Conservation (phyloP, 2,113 vertebrate genomes). For the Caretta caretta region DNA sequence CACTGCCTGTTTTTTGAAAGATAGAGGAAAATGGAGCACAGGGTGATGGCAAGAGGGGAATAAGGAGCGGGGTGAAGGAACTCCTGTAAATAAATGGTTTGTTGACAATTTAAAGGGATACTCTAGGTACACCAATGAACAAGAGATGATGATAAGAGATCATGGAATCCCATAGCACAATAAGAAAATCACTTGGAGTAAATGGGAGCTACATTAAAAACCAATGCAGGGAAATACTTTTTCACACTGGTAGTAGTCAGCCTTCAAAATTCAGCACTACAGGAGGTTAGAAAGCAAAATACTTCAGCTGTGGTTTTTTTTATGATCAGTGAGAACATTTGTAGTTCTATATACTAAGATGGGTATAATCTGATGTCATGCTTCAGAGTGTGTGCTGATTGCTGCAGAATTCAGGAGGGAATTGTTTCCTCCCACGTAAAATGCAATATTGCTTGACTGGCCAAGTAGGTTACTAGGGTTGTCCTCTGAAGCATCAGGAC, state of each 20-base stretch:
- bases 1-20: not conserved
- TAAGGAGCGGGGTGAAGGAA: not conserved
- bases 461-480: not conserved
- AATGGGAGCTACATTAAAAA: not conserved
- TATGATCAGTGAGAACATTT: not conserved
- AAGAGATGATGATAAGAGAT: not conserved
- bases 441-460: not conserved
- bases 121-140: slow-evolving; percentile 14
- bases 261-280: not conserved
- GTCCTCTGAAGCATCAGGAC: not conserved
- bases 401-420: too few relatives aligned
- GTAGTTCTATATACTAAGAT: not conserved
- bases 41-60: not conserved
- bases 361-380: not conserved
- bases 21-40: not conserved
- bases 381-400: not conserved
- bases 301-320: not conserved
- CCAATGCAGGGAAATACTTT: not conserved
- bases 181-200: not conserved
- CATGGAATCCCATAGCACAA: not conserved
- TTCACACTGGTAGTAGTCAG: not conserved
- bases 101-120: not conserved
- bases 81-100: not conserved
- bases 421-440: not conserved
- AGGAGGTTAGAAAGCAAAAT: not conserved